Conservation (phyloP, 2,888 invertebrate genomes). For the Deilephila elpenor region DNA sequence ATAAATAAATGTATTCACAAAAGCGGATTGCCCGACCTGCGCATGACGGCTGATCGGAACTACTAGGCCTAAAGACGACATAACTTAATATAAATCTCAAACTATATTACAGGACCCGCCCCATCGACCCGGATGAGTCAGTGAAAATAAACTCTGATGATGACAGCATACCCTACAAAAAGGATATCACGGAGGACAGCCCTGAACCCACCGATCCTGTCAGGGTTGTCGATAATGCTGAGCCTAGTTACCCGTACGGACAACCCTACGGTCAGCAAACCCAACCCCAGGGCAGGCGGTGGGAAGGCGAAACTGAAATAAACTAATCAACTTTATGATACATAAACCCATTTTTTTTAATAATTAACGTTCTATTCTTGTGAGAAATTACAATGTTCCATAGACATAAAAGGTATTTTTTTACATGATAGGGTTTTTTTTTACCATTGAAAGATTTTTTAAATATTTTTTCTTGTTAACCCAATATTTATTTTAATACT, state of each 20-base stretch:
- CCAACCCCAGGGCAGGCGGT: conserved; percentile 55
- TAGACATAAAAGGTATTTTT: no score
- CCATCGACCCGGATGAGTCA: conserved; percentile 76
- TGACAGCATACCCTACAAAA: conserved; percentile 80
- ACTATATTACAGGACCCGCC: conserved; percentile 54
- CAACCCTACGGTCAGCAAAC: conserved; percentile 47
- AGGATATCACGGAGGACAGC: conserved; percentile 70
- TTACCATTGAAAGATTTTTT: no score
- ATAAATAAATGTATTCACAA: no score
- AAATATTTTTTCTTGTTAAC: no score
- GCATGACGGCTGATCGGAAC: no score
- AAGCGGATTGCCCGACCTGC: no score
- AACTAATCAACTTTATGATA: conserved; percentile 53
- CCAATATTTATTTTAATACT: no score
- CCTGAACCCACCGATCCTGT: conserved; percentile 71
- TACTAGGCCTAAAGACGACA: no score
- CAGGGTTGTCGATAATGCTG: conserved; percentile 57
- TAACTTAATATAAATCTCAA: background rate
- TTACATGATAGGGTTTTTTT: no score
- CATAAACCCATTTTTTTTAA: background rate
- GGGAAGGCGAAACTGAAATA: conserved; percentile 77
- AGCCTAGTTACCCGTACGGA: conserved; percentile 56
- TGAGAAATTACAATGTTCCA: no score
- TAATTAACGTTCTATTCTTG: no score
- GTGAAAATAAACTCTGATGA: conserved; percentile 76